Evolutionary conservation across 2,113 vertebrate genomes (phyloP).

Genomic region (Chascanopsetta lugubris): DNA sequence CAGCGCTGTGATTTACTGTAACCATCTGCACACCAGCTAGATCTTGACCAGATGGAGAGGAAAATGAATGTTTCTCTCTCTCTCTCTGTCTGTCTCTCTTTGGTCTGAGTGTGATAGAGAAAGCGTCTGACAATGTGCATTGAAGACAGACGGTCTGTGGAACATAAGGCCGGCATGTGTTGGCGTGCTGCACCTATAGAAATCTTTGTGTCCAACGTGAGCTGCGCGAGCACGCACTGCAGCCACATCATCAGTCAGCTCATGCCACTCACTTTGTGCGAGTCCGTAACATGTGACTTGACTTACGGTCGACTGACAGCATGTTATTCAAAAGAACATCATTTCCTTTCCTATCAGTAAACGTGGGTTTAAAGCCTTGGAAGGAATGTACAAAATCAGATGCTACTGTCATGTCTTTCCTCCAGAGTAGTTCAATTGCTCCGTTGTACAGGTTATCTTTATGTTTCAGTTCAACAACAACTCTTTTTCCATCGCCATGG

Average conservation of each 20-base stretch:
- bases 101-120: conserved; percentile 7
- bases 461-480: too few species aligned
- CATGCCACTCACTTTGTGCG: background rate
- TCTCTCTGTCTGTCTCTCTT: conserved; percentile 22
- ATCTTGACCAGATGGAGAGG: conserved; percentile 61
- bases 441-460: too few species aligned
- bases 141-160: conserved; percentile 46
- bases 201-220: conserved; percentile 15
- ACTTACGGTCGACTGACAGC: background rate
- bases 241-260: conserved; percentile 52
- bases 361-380: background rate
- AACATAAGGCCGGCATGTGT: conserved; percentile 63
- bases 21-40: conserved; percentile 53
- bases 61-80: conserved; percentile 32
- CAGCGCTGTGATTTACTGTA: conserved; percentile 45
- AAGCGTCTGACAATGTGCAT: conserved; percentile 36
- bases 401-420: background rate
- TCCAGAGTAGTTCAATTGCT: too few species aligned
- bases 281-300: background rate
- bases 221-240: background rate
- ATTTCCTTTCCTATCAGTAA: background rate
- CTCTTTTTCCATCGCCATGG: too few species aligned
- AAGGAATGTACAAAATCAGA: background rate
- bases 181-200: conserved; percentile 39
- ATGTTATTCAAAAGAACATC: background rate